Conservation (phyloP, 2,888 invertebrate species). For the Cancer borealis region DNA sequence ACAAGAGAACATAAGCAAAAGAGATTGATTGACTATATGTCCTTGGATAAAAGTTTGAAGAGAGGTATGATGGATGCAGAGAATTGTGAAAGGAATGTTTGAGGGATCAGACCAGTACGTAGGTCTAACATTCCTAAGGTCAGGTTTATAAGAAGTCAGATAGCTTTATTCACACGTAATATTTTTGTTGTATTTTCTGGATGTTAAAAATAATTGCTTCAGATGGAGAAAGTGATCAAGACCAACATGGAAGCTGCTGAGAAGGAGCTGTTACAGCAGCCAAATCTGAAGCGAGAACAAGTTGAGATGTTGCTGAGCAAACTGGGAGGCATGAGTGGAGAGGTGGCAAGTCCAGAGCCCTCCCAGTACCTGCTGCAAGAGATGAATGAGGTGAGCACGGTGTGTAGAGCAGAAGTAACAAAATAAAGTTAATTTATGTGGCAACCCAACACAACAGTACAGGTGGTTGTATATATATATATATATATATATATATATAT, state of each 20-base stretch:
- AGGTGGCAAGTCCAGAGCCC: background rate
- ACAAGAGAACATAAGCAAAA: no score
- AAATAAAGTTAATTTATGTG: background rate
- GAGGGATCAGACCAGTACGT: no score
- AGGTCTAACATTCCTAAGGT: no score
- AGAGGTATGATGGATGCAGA: no score
- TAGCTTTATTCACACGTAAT: background rate
- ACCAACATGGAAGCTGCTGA: background rate
- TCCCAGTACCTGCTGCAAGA: background rate
- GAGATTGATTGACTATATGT: no score
- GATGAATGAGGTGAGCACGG: background rate
- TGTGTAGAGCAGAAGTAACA: background rate
- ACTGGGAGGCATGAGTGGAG: background rate
- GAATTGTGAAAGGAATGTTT: no score
- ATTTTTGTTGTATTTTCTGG: background rate
- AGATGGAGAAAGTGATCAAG: slow-evolving; percentile 7
- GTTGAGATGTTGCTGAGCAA: background rate
- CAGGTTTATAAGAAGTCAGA: no score
- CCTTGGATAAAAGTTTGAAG: no score
- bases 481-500: no score
- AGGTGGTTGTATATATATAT: no score
- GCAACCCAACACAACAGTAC: background rate
- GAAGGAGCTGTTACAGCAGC: background rate
- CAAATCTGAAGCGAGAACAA: background rate
- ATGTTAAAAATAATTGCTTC: background rate